Conservation (phyloP, 2,888 invertebrate species). For the Pseudanteris insignis region DNA sequence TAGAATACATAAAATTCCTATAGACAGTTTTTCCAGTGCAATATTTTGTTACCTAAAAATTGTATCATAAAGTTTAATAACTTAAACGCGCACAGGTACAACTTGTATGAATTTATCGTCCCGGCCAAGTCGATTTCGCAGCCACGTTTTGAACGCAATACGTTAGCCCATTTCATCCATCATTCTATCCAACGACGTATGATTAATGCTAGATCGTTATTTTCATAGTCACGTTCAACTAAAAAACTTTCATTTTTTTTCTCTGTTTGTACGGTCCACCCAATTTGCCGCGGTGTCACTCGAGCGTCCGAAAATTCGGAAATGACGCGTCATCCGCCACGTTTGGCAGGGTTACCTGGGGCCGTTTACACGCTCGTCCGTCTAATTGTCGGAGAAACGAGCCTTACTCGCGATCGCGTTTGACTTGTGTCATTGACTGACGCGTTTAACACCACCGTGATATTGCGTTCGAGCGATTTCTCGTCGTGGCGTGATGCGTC, state of each 20-base stretch:
- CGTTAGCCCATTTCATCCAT: constrained; percentile 16
- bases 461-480: constrained; percentile 55
- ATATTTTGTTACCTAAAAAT: too few species aligned
- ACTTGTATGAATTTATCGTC: constrained; percentile 7
- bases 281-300: not conserved
- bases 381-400: constrained; percentile 21
- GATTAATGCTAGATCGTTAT: constrained; percentile 63
- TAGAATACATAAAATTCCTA: too few species aligned
- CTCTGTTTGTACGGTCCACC: too few species aligned
- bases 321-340: too few species aligned
- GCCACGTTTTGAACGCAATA: constrained; percentile 13
- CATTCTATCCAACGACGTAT: constrained; percentile 48
- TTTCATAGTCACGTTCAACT: constrained; percentile 46
- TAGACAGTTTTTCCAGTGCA: not conserved
- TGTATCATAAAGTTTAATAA: too few species aligned
- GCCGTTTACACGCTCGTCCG: constrained; percentile 16
- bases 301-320: too few species aligned
- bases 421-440: constrained; percentile 59
- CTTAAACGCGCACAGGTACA: too few species aligned
- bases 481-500: too few species aligned
- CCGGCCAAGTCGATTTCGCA: constrained; percentile 6
- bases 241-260: not conserved
- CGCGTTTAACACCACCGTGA: constrained; percentile 60
- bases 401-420: constrained; percentile 16
- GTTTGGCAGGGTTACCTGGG: too few species aligned